Base-by-base conservation (phyloP, 2,797 vertebrate genomes). In the Scarus forsteni region DNA sequence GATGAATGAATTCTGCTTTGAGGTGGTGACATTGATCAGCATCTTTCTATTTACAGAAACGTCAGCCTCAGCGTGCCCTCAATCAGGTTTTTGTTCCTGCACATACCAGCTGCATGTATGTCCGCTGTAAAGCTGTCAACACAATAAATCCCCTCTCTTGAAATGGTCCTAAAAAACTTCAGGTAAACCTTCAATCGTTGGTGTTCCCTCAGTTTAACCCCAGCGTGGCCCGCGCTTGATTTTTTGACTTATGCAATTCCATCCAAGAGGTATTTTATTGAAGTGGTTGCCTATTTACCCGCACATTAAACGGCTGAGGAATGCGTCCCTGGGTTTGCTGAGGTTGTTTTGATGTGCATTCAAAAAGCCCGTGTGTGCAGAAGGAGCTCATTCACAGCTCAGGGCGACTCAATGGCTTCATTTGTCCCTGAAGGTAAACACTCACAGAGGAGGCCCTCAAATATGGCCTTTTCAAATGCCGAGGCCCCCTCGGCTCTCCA, bases 341-440 rank as follows among this genome's bases (percentile, higher is more conserved):
- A 93, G 92, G 92, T 92, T 92, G 90, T 92, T 93, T 93, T 93
- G 92, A 93, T 92, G 90, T 93, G 89, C 81, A 86, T 91, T 92
- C 79, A 92, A 88, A 93, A 92, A 92, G 89, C 76, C 69, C 1
- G 44, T 89, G 84, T 88, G 91, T 90, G 86, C 84, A 94, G 91
- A 95, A 94, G 90, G 92, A 90, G 90, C 91, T 92, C 90, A 94
- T 95, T 95, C 92, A 94, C 92, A 86, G 88, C 90, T 88, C 72
- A 12, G 73, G 60, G 79, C 58, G 58, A 80, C 88, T 95, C 93
- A 95, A 94, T 94, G 89, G 89, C 88, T 88, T 90, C 93, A 88
- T 94, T 95, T 95, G 93, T 95, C 91, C 91, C 79, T 43, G 76
- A 92, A 91, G 88, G 93, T 92, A 94, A 95, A 95, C 91, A 94